Base-by-base conservation (phyloP, 2,888 invertebrate species). In the Actias luna region DNA sequence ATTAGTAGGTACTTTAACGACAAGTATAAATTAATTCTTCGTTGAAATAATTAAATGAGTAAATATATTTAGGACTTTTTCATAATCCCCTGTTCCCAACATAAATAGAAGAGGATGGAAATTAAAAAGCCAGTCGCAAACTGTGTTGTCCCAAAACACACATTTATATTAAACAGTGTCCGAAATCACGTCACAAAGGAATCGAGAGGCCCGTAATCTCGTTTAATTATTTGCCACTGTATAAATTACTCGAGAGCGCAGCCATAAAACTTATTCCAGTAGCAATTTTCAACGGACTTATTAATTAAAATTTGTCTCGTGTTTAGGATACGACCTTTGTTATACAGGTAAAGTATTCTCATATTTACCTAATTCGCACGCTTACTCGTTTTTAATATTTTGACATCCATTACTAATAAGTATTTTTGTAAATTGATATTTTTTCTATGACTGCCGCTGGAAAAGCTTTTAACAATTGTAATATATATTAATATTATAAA, bases 161-260 rank as follows among this genome's bases (percentile, higher is more conserved):
- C 57, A 58, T 62, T 62, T 25, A 50, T 50, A 61, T 55, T 62
- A 62, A 58, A 62, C 58, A 39, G 58, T 58, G 58, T 58, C 35
- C 52, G 31, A 59, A 62, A 58, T 58, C 57, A 36, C 65, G 58
- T 65, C 42, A 64, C 50, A 63, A 66, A 57, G 60, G 55, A 64
- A 63, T 63, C 36, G 33, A 64, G 66, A 63, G 61, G 58, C 33
- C 64, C 63, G 62, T 67, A 67, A 66, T 65, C 63, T 63, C 63
- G 63, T 67, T 68, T 67, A 68, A 70, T 70, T 70, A 70, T 66
- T 64, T 57, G 22, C 31, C 59, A 58, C 58, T 62, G 64, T 66
- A 70, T 66, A 66, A 67, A 64, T 65, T 64, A 62, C 52, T 25
- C 58, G 58, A 57, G 60, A 64, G 55, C 29, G 29, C n/a, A 59